Base-by-base conservation (phyloP, 2,888 invertebrate genomes). In the Drosophila cracens region DNA sequence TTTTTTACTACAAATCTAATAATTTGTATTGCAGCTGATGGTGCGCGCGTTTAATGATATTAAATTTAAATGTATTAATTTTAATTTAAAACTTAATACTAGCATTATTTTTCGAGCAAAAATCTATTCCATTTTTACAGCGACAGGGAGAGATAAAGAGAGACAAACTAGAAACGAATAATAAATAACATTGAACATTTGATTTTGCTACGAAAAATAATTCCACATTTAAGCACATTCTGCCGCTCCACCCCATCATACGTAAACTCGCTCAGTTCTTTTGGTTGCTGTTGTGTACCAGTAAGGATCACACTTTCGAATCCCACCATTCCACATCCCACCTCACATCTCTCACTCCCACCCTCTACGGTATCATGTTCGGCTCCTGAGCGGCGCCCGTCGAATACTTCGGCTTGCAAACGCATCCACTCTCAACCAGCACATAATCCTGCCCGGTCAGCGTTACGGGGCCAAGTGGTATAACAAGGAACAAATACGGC, bases 361-460 rank as follows among this genome's bases (percentile, higher is more conserved):
- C 33, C 75, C 62, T 63, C 89, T 93, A 93, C 46, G 93, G 93
- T 89, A 93, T 93, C 88, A 93, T 93, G 81, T 93, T 94, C 76
- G 93, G 93, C 83, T 93, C 93, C 74, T 93, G 92, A 69, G 92
- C 90, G 49, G 92, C 92, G 69, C 93, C 93, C 81, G 93, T 92
- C 43, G 93, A 93, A 72, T 93, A 93, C 81, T 93, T 94, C 13
- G 95, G 95, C 89, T 96, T 96, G 93, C 98, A 98, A 34, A 97
- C 97, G 92, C 98, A 98, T n/a, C 98, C 98, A 87, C 97, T 98
- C 93, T 98, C 98, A 33, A 98, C 98, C 58, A 98, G 94, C n/a
- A 98, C 97, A 93, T 98, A 98, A 93, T 98, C 98, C 93, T 98
- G 98, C 7, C 98, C 98, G 5, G 98, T 98, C 25, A 98, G 94